Evolutionary conservation across 2,797 vertebrate species (phyloP).

Genomic region (Morus bassanus): DNA sequence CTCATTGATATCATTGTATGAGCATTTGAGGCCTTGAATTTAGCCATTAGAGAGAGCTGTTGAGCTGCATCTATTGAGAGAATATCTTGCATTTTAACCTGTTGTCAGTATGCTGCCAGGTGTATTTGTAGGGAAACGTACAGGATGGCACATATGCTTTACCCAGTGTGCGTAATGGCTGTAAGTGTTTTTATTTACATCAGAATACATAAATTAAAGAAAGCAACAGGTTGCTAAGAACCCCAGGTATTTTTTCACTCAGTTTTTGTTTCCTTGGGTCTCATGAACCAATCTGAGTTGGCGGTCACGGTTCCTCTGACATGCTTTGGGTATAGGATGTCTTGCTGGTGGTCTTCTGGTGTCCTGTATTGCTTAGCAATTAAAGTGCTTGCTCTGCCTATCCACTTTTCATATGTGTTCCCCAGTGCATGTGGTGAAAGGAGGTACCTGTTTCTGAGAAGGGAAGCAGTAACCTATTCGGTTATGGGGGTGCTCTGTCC

Average conservation of each 20-base stretch:
- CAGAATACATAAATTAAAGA: not conserved
- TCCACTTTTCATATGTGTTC: not conserved
- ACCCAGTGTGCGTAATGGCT: not conserved
- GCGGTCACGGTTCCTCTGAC: not conserved
- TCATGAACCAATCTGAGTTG: not conserved
- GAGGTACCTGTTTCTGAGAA: not conserved
- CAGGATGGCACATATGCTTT: not conserved
- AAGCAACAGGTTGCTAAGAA: not conserved
- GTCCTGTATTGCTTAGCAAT: conserved; percentile 20
- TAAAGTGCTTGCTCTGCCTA: conserved; percentile 11
- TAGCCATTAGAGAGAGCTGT: conserved; percentile 23
- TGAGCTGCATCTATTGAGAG: not conserved
- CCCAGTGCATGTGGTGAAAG: conserved; percentile 7
- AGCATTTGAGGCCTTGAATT: not conserved
- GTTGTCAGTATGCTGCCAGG: not conserved
- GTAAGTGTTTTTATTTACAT: not conserved
- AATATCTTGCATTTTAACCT: not conserved
- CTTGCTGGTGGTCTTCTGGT: conserved; percentile 1
- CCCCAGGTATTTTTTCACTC: not conserved
- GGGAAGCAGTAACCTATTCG: not conserved
- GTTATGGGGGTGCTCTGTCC: conserved; percentile 4
- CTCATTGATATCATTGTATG: not conserved
- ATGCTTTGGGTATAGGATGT: not conserved
- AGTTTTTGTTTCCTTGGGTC: not conserved
- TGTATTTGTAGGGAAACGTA: not conserved